These are phyloP conservation scores for Odontesthes bonariensis DNA, from an alignment of 2,113 vertebrate genomes.

Conservation along the genomic window DNA sequence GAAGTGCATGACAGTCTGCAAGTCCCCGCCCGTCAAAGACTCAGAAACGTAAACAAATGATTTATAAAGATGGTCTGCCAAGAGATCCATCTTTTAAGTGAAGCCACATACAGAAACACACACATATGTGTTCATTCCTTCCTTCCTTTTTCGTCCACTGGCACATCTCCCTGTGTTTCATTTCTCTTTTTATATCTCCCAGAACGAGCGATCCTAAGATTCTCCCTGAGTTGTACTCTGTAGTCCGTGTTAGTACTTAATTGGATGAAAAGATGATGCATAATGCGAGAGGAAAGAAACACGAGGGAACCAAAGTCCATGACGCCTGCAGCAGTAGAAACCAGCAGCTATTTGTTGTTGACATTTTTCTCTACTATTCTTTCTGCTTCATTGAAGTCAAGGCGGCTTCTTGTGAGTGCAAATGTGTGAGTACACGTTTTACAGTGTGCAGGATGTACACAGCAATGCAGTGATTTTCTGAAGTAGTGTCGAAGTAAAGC, in stretches of 20 bases:
- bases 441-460: slow-evolving; percentile 31
- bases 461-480: slow-evolving; percentile 16
- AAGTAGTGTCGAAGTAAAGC: slow-evolving; percentile 36
- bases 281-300: slow-evolving; percentile 69
- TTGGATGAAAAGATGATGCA: slow-evolving; percentile 80
- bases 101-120: slow-evolving; percentile 29
- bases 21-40: slow-evolving; percentile 27
- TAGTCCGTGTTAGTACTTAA: slow-evolving; percentile 73
- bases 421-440: slow-evolving; percentile 19
- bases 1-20: slow-evolving; percentile 25
- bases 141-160: not conserved
- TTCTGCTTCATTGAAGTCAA: slow-evolving; percentile 74
- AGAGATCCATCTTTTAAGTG: slow-evolving; percentile 45
- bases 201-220: slow-evolving; percentile 35
- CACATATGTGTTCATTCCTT: not conserved
- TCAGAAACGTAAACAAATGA: slow-evolving; percentile 35
- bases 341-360: slow-evolving; percentile 80
- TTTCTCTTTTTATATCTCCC: slow-evolving; percentile 21
- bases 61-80: slow-evolving; percentile 25
- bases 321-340: slow-evolving; percentile 71
- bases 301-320: slow-evolving; percentile 68
- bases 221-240: slow-evolving; percentile 52
- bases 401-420: slow-evolving; percentile 47
- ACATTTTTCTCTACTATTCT: slow-evolving; percentile 72
- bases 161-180: slow-evolving; percentile 10